Evolutionary conservation across 2,797 vertebrate species (phyloP).

Genomic region (Rhinogobio ventralis): DNA sequence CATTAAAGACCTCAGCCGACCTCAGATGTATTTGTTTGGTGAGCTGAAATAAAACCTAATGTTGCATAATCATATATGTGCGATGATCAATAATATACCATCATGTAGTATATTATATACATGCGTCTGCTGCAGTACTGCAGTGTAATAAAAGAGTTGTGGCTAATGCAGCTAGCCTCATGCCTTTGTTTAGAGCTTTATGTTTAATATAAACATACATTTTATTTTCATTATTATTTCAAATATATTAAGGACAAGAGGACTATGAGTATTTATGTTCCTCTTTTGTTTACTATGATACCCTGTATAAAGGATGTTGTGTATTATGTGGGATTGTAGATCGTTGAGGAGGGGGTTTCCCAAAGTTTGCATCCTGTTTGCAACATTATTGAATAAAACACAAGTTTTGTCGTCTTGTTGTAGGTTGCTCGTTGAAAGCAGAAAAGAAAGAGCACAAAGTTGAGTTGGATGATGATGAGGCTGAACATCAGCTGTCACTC

Average conservation of each 20-base stretch:
- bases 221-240: not conserved
- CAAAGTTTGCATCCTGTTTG: not conserved
- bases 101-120: not conserved
- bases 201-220: not conserved
- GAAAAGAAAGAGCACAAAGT: conserved; percentile 81
- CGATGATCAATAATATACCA: not conserved
- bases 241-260: not conserved
- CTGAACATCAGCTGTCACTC: conserved; percentile 83
- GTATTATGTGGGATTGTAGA: not conserved
- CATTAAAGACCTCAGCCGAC: conserved; percentile 76
- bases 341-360: not conserved
- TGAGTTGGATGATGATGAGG: conserved; percentile 79
- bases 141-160: conserved; percentile 16
- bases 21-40: conserved; percentile 84
- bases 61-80: conserved; percentile 16
- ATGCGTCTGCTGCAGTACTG: not conserved
- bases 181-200: conserved; percentile 52
- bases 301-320: not conserved
- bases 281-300: not conserved
- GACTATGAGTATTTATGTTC: not conserved
- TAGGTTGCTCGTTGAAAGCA: conserved; percentile 79
- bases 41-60: conserved; percentile 61
- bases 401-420: not conserved
- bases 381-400: not conserved
- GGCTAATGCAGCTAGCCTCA: conserved; percentile 43